These are phyloP conservation scores for Aradophagus sp. DNA, from an alignment of 1,140 invertebrate species.

Conservation along the genomic window DNA sequence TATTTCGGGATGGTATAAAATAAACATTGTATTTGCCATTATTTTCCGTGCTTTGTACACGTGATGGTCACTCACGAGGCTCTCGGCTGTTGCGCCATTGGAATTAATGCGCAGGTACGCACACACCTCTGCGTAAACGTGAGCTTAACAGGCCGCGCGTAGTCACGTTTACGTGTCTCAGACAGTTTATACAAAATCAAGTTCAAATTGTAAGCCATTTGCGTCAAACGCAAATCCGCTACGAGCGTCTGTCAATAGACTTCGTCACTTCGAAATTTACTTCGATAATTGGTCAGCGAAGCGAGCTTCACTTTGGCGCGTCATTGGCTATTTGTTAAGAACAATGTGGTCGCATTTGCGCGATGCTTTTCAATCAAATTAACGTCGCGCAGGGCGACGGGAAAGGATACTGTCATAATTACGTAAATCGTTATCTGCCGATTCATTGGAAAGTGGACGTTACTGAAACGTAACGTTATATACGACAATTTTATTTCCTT, in stretches of 20 bases:
- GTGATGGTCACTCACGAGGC: slow-evolving; percentile 44
- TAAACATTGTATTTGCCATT: slow-evolving; percentile 9
- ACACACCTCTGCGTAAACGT: slow-evolving; percentile 46
- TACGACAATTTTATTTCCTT: no score
- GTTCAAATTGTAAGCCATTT: slow-evolving; percentile 52
- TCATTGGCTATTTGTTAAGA: slow-evolving; percentile 25
- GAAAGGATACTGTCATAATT: slow-evolving; percentile 19
- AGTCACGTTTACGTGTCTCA: slow-evolving; percentile 48
- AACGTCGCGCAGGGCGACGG: slow-evolving; percentile 1
- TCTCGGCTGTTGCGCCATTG: slow-evolving; percentile 40
- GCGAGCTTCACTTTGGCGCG: slow-evolving; percentile 10
- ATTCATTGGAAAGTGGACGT: no score
- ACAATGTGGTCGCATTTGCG: slow-evolving; percentile 19
- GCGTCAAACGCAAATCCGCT: slow-evolving; percentile 63
- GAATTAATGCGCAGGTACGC: slow-evolving; percentile 53
- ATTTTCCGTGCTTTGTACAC: slow-evolving; percentile 13
- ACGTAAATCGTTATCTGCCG: slow-evolving; percentile 13
- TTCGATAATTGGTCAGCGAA: slow-evolving; percentile 22
- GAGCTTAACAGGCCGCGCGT: slow-evolving; percentile 31
- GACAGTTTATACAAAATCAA: slow-evolving; percentile 49
- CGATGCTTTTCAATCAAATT: slow-evolving; percentile 13
- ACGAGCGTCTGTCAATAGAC: slow-evolving; percentile 58
- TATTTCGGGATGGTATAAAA: no score
- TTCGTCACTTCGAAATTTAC: slow-evolving; percentile 29
- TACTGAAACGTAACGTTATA: no score